Evolutionary conservation across 2,113 vertebrate species (phyloP), one percentile per base, ranked within the genome.

Genomic region (Rhinoptilus africanus): DNA sequence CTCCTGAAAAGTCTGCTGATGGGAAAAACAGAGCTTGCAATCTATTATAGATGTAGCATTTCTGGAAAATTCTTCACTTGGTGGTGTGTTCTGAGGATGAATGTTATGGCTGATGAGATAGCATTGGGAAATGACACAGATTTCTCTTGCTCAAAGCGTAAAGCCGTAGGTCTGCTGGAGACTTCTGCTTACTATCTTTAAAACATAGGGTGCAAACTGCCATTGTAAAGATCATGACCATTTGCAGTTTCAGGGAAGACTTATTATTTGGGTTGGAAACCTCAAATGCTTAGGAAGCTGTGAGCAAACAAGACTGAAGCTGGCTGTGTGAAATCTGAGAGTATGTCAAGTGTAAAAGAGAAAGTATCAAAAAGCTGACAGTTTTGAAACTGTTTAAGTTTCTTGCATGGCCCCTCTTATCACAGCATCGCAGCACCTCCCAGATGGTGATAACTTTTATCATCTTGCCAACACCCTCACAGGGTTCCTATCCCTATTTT

Each of bases 381-480:
- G 53, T 91, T 96, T 91, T 94, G 76, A 83, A 93, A 86, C 43
- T 72, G 85, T 96, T 96, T 94, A 43, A 83, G 75, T 91, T 92
- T 85, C 83, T 96, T 86, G n/a, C 51, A 1, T 28, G 79, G 72
- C 78, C 88, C 37, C 72, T 94, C 71, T 97, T 95, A 96, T 96
- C 93, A 21, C 85, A 69, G 66, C 88, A 94, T 93, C 71, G 0
- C 88, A 86, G 64, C 72, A 88, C 92, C 88, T 96, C 93, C 79
- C 78, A 68, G 88, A 62, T 80, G 90, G 75, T 62, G 80, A 93
- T 51, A 68, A 1, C 2, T 86, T 96, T 96, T 96, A 92, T 93
- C 95, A 93, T 81, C 88, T 94, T 88, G 87, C 93, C 93, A 97
- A 93, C 88, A 94, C 41, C 72, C 80, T 96, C 86, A 75, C 51